Evolutionary conservation across 2,113 vertebrate species (phyloP).

Genomic region (Todiramphus chloris): DNA sequence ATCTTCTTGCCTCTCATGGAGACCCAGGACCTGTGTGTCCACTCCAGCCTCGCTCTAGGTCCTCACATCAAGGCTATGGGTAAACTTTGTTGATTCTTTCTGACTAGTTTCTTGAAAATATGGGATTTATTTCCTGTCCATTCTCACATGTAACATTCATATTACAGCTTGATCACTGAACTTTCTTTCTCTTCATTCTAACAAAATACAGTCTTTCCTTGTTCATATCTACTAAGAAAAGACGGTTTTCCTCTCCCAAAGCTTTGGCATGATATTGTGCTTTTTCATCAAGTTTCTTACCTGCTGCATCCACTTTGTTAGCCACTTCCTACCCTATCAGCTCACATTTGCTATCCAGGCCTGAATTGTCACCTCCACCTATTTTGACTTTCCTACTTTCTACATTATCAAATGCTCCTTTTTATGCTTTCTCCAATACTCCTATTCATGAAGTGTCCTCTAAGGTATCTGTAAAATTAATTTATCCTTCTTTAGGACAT

Average conservation of each 20-base stretch:
- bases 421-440: background rate
- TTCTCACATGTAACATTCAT: background rate
- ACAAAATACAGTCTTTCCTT: background rate
- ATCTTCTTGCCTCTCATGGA: background rate
- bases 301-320: background rate
- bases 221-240: background rate
- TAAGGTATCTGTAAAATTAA: background rate
- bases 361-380: background rate
- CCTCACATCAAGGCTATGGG: constrained; percentile 37
- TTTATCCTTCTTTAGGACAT: background rate
- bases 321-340: background rate
- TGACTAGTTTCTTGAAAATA: background rate
- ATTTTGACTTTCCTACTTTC: background rate
- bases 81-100: constrained; percentile 46
- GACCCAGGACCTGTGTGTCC: constrained; percentile 14
- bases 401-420: background rate
- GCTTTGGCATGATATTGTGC: background rate
- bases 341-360: background rate
- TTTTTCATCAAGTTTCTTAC: background rate
- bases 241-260: background rate
- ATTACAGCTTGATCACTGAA: background rate
- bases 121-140: background rate
- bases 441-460: background rate
- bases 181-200: background rate
- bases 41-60: constrained; percentile 30